Base-by-base conservation (phyloP, 1,140 invertebrate genomes). In the Epicauta chinensis region DNA sequence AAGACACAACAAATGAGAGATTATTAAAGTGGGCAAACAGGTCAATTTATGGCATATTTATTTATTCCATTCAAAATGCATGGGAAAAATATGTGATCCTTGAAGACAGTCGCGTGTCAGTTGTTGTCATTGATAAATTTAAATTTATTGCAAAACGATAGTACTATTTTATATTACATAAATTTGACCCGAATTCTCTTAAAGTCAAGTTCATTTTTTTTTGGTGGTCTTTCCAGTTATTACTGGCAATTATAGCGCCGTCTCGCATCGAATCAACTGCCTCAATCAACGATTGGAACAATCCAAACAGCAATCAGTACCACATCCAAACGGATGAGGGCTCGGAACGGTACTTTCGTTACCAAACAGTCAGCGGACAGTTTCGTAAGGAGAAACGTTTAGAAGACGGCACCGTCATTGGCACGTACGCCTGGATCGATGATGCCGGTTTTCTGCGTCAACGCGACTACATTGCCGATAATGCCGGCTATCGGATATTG, bases 241-340 rank as follows among this genome's bases (percentile, higher is more conserved):
- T n/a, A n/a, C n/a, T 51, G 14, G 35, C 55, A 23, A n/a, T 44
- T 34, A 16, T 58, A 10, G 48, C 49, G 34, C 40, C 53, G 5
- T 23, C 4, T 23, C 30, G 41, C 23, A 52, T 48, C 29, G 42
- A 30, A 16, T 34, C 44, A n/a, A 34, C 32, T 11, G 12, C 23
- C 1, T 48, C 59, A 29, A 52, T 31, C 13, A 54, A 75, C 58
- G 77, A 76, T 36, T 83, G 78, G 77, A 78, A 76, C 45, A 71
- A 75, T 13, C 69, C 74, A 53, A 77, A 78, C 6, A 76, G 74
- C 43, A 77, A 77, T 0, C 89, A 91, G 70, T 92, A 91, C 70
- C 89, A 93, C 72, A 89, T 92, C 60, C 90, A 92, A 71, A 92
- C 88, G n/a, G 90, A 93, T 65, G 89, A 91, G 70, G 89, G 89